These are phyloP conservation scores for Eueides isabella DNA, from an alignment of 1,140 invertebrate genomes.

Conservation along the genomic window DNA sequence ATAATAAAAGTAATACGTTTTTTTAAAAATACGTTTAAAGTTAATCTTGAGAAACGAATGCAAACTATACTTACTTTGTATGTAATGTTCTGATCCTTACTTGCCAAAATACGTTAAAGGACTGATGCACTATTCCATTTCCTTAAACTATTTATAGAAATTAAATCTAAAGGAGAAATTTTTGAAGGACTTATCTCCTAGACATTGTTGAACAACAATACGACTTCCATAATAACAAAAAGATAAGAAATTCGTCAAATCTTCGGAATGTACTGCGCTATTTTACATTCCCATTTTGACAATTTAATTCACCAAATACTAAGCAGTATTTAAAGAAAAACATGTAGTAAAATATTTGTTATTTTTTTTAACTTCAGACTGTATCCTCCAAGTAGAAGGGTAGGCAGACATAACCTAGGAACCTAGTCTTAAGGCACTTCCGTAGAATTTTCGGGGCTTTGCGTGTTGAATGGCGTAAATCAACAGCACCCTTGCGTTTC, in stretches of 20 bases:
- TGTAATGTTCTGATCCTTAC: constrained; percentile 36
- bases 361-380: too few relatives aligned
- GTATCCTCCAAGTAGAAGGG: too few relatives aligned
- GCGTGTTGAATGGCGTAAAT: too few relatives aligned
- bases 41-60: background rate
- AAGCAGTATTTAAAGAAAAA: too few relatives aligned
- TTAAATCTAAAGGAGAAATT: constrained; percentile 32
- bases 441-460: too few relatives aligned
- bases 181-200: constrained; percentile 46
- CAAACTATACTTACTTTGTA: constrained; percentile 46
- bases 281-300: background rate
- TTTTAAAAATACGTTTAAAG: background rate
- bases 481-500: too few relatives aligned
- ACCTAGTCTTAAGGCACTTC: too few relatives aligned
- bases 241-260: constrained; percentile 67
- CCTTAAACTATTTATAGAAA: constrained; percentile 54
- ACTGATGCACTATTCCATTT: constrained; percentile 47
- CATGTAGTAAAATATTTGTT: too few relatives aligned
- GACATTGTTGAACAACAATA: constrained; percentile 64
- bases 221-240: constrained; percentile 35
- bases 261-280: constrained; percentile 51
- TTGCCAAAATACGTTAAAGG: constrained; percentile 33
- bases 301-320: background rate
- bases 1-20: background rate
- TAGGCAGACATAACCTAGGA: too few relatives aligned